phyloP scores from a whole-genome alignment of 2,113 vertebrate species.

The Ctenomys sociabilis region DNA sequence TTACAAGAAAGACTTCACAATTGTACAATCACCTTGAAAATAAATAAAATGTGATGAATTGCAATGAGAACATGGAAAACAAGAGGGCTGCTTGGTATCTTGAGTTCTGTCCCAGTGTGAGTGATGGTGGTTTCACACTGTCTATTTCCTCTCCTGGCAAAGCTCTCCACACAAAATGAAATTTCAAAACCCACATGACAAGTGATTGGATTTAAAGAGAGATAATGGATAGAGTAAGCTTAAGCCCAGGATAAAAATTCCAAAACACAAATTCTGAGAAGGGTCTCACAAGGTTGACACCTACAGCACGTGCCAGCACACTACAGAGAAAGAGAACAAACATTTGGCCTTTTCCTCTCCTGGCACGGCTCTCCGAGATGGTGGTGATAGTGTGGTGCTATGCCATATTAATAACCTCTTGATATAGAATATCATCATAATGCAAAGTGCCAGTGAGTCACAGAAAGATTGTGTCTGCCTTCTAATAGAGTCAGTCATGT shows the following conservation, averaged over 20 bases:
- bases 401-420: background rate
- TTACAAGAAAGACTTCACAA: conserved; percentile 23
- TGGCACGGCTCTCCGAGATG: background rate
- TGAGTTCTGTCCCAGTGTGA: background rate
- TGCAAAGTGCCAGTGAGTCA: background rate
- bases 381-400: rapidly evolving
- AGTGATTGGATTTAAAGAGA: background rate
- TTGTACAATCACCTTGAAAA: background rate
- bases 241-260: background rate
- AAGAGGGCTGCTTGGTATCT: background rate
- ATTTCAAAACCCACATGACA: background rate
- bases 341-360: background rate
- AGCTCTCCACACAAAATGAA: background rate
- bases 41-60: background rate
- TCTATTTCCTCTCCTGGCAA: background rate
- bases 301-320: background rate
- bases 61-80: background rate
- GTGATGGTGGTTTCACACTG: background rate
- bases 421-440: background rate
- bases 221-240: background rate
- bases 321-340: background rate
- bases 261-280: background rate
- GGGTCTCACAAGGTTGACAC: background rate
- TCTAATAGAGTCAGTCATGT: background rate
- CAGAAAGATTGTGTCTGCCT: background rate